phyloP scores from a whole-genome alignment of 2,888 invertebrate species.

The Chironomus riparius region DNA sequence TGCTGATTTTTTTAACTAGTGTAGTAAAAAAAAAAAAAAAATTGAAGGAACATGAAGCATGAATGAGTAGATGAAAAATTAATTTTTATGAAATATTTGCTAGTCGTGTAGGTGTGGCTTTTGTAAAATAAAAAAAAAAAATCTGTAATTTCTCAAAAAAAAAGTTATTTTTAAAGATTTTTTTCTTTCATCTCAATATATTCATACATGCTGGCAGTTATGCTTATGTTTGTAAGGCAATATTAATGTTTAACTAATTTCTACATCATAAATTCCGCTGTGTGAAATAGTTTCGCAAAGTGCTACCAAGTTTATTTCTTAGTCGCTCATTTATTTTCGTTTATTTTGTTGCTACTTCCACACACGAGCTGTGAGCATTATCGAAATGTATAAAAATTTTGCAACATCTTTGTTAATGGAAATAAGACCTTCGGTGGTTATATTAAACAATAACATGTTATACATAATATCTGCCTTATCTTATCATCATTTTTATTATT shows the following conservation, averaged over 20 bases:
- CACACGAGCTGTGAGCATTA: too few relatives aligned
- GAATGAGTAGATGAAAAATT: too few relatives aligned
- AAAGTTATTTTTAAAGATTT: too few relatives aligned
- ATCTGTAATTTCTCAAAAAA: too few relatives aligned
- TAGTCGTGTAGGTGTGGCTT: too few relatives aligned
- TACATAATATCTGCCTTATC: not conserved
- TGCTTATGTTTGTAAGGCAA: not conserved
- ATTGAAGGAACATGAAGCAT: too few relatives aligned
- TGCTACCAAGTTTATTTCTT: not conserved
- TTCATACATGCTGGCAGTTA: not conserved
- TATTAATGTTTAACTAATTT: not conserved
- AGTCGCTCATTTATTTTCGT: not conserved
- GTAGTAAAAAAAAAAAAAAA: not conserved
- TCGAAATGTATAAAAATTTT: not conserved
- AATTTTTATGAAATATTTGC: too few relatives aligned
- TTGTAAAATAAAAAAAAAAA: too few relatives aligned
- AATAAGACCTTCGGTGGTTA: not conserved
- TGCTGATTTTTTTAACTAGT: not conserved
- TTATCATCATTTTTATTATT: not conserved
- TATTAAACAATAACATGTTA: not conserved
- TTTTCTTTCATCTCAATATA: not conserved
- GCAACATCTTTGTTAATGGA: not conserved
- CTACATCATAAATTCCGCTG: slow-evolving; percentile 3
- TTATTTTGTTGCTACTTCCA: not conserved
- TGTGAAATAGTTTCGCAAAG: not conserved